Conservation (phyloP, 2,797 vertebrate species). For the Epinephelus coioides region DNA sequence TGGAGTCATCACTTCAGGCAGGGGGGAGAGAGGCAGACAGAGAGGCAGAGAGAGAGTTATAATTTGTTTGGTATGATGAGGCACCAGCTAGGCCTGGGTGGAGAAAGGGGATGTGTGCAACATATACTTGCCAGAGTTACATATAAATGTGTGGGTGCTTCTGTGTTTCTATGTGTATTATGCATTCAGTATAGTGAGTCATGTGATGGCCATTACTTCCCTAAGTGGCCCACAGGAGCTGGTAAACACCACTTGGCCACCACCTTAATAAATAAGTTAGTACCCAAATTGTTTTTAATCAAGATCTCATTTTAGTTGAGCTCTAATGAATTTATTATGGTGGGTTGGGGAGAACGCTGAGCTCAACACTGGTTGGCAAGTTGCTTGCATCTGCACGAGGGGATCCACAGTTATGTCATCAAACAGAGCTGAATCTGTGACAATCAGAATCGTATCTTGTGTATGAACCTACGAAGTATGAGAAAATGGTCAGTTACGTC, state of each 20-base stretch:
- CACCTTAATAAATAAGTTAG: conserved; percentile 67
- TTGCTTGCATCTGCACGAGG: conserved; percentile 10
- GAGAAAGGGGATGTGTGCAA: conserved; percentile 20
- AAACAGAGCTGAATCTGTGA: conserved; percentile 14
- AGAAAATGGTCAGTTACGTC: too few relatives aligned
- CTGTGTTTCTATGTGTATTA: conserved; percentile 11
- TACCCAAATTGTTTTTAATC: conserved; percentile 73
- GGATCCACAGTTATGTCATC: conserved; percentile 16
- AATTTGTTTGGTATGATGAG: conserved; percentile 42
- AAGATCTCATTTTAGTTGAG: conserved; percentile 59
- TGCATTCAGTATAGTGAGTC: conserved; percentile 36
- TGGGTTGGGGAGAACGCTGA: conserved; percentile 30
- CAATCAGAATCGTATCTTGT: not conserved
- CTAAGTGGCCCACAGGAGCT: conserved; percentile 63
- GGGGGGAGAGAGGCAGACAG: conserved; percentile 5
- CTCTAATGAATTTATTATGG: conserved; percentile 66
- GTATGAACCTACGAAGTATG: not conserved
- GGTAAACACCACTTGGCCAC: conserved; percentile 55
- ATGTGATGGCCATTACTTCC: conserved; percentile 51
- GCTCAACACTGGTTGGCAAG: conserved; percentile 31
- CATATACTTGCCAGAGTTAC: conserved; percentile 15
- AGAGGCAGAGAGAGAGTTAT: conserved; percentile 10
- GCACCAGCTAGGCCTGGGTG: conserved; percentile 4
- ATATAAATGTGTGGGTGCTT: conserved; percentile 22
- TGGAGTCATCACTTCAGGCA: conserved; percentile 40